Base-by-base conservation (phyloP, 2,888 invertebrate genomes). In the Phortica okadai region DNA sequence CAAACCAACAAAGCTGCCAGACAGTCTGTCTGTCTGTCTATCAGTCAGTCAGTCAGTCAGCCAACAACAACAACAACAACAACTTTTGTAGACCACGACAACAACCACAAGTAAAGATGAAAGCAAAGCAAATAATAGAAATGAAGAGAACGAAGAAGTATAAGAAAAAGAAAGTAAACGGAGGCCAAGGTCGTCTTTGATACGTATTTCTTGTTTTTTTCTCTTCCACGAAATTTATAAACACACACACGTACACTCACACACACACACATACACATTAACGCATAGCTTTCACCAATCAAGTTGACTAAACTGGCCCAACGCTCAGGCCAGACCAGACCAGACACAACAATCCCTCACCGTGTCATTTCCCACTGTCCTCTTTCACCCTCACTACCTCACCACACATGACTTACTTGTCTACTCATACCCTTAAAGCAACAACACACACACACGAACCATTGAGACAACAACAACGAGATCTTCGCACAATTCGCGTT, bases 101-200 rank as follows among this genome's bases (percentile, higher is more conserved):
- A 74, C 66, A 75, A 80, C 74, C 76, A 76, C 77, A 66, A 25
- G 11, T 14, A 33, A 42, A 16, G 66, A 42, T 42, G 42, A 33
- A 66, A 41, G 42, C 33, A 77, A 79, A 72, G 59, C 75, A 76
- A 74, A 66, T 33, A 33, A 33, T 33, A 33, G 3, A 14, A 66
- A 66, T 14, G 42, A n/a, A 66, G n/a, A 66, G 8, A 42, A 76
- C 76, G 77, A 66, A 66, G 42, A 41, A 66, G 42, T 5, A 42
- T 0, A 41, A 66, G 10, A 66, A 66, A 2, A 66, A 76, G 77
- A 75, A 67, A 73, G 74, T 73, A 84, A 85, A 84, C 83, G 84
- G 85, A 85, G 87, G 85, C 85, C 85, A 85, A 85, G 85, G 85
- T 85, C 85, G 87, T 82, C 81, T 77, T 77, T 82, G 14, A 6